Conservation (phyloP, 2,113 vertebrate species). For the Cebus imitator region DNA sequence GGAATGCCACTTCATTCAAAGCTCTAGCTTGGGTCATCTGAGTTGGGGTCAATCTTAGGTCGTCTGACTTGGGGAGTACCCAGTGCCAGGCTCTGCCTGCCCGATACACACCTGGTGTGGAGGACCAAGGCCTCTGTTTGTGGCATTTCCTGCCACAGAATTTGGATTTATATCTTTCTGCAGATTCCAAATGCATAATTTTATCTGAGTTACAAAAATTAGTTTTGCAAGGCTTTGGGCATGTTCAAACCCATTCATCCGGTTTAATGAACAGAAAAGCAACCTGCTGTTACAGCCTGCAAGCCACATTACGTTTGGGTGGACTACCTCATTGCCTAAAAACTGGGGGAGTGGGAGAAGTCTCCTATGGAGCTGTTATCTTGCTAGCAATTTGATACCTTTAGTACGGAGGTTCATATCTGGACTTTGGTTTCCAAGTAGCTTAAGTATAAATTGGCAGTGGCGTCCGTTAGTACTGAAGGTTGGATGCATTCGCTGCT, state of each 20-base stretch:
- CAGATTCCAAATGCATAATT: not conserved
- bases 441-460: not conserved
- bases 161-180: not conserved
- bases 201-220: not conserved
- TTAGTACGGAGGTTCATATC: not conserved
- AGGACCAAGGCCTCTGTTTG: not conserved
- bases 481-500: not conserved
- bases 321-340: not conserved
- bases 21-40: not conserved
- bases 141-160: not conserved
- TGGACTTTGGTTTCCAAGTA: not conserved
- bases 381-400: not conserved
- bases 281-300: not conserved
- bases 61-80: not conserved
- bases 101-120: not conserved
- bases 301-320: not conserved
- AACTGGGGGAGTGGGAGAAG: no score
- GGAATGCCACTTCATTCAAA: not conserved
- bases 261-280: not conserved
- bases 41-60: not conserved
- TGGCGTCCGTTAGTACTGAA: not conserved
- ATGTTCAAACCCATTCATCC: not conserved
- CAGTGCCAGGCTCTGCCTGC: not conserved
- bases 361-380: not conserved
- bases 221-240: not conserved